Conservation (phyloP, 2,113 vertebrate genomes). For the Saccopteryx leptura region DNA sequence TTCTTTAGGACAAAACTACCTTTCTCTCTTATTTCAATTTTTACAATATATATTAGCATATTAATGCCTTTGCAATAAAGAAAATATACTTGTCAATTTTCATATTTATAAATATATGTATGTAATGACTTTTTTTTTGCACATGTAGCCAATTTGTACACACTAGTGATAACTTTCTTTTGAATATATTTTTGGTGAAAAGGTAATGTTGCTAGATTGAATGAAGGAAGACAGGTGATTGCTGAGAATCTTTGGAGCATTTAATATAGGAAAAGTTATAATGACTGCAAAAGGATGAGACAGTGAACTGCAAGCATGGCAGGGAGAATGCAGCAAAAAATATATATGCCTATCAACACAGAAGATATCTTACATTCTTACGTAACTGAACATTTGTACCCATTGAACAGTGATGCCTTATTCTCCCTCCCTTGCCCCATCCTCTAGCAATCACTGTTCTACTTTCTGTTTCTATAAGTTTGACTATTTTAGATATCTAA, state of each 20-base stretch:
- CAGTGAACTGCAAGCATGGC: not conserved
- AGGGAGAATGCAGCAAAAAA: not conserved
- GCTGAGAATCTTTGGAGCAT: not conserved
- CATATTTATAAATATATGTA: not conserved
- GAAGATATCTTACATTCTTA: not conserved
- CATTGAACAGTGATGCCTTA: not conserved
- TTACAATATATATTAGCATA: not conserved
- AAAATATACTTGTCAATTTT: not conserved
- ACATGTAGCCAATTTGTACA: not conserved
- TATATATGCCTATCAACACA: rapidly evolving
- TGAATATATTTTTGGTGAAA: not conserved
- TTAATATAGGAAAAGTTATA: not conserved
- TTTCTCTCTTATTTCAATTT: not conserved
- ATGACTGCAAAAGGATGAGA: not conserved
- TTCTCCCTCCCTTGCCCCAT: not conserved
- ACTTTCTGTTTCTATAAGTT: not conserved
- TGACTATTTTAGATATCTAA: not conserved
- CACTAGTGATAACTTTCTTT: not conserved
- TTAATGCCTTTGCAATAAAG: not conserved
- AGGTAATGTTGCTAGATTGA: not conserved
- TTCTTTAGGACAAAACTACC: not conserved
- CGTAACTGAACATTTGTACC: not conserved
- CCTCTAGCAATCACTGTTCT: not conserved
- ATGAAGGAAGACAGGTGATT: not conserved
- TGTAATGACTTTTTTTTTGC: not conserved